Conservation (phyloP, 2,888 invertebrate species). For the Aspidapion aeneum region DNA sequence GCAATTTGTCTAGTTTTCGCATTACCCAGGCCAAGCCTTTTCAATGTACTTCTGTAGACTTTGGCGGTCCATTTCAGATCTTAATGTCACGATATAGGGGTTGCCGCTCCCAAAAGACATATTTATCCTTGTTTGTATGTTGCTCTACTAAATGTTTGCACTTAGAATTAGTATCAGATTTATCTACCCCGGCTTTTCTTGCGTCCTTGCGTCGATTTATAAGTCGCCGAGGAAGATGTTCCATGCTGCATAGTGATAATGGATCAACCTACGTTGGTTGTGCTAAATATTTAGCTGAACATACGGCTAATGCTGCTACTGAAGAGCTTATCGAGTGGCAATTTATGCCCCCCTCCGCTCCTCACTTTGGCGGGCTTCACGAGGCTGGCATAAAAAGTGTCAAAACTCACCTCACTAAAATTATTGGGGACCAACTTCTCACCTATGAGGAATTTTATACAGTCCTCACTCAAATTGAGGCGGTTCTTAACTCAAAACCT, state of each 20-base stretch:
- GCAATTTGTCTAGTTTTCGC: not conserved
- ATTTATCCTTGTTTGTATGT: too few species aligned
- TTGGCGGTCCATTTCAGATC: too few species aligned
- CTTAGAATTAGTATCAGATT: too few species aligned
- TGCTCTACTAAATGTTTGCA: too few species aligned
- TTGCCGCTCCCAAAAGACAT: too few species aligned
- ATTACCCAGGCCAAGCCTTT: not conserved
- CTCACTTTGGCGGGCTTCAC: too few species aligned
- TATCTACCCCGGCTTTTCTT: not conserved
- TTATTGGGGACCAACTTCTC: not conserved
- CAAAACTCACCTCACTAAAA: not conserved
- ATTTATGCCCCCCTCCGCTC: not conserved
- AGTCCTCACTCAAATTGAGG: not conserved
- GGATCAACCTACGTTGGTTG: not conserved
- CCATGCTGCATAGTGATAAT: not conserved
- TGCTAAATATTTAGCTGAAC: not conserved
- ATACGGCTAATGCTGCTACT: too few species aligned
- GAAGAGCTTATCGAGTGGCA: not conserved
- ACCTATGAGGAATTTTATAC: not conserved
- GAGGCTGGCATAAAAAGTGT: not conserved
- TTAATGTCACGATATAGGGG: not conserved
- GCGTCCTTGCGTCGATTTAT: not conserved
- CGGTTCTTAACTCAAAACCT: not conserved
- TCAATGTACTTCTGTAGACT: not conserved
- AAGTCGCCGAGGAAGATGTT: not conserved